These are phyloP conservation scores for Grantiella picta DNA, from an alignment of 2,113 vertebrate genomes.

Conservation along the genomic window DNA sequence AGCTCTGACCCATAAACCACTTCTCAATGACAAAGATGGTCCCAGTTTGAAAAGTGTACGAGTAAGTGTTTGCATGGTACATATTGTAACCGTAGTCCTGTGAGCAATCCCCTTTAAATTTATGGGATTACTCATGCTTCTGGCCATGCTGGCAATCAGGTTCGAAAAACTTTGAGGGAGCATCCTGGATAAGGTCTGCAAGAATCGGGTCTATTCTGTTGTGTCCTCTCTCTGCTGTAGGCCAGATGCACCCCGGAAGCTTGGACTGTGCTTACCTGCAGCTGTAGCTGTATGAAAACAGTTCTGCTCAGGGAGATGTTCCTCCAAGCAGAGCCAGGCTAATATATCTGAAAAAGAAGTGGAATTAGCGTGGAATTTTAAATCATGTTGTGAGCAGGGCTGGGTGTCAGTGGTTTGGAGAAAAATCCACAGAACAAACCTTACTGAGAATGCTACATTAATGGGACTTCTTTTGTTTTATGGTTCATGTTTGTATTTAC, in stretches of 20 bases:
- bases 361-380: neutral
- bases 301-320: neutral
- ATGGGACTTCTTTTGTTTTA: neutral
- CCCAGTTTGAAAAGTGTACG: neutral
- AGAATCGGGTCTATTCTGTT: neutral
- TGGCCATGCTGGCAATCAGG: neutral
- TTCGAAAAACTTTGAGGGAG: neutral
- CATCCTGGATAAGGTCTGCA: neutral
- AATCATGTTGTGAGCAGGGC: neutral
- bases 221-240: neutral
- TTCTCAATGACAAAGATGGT: neutral
- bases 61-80: neutral
- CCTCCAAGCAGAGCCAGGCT: too few species aligned
- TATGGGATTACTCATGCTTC: accelerated
- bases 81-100: neutral
- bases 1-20: neutral
- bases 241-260: neutral
- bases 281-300: neutral
- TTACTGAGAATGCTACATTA: neutral
- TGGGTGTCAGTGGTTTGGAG: neutral
- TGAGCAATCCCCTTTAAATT: neutral
- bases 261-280: neutral
- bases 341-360: neutral
- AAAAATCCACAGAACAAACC: neutral
- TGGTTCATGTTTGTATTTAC: neutral